These are phyloP conservation scores for Hirtodrosophila alboralis DNA, from an alignment of 2,888 invertebrate species.

Conservation along the genomic window DNA sequence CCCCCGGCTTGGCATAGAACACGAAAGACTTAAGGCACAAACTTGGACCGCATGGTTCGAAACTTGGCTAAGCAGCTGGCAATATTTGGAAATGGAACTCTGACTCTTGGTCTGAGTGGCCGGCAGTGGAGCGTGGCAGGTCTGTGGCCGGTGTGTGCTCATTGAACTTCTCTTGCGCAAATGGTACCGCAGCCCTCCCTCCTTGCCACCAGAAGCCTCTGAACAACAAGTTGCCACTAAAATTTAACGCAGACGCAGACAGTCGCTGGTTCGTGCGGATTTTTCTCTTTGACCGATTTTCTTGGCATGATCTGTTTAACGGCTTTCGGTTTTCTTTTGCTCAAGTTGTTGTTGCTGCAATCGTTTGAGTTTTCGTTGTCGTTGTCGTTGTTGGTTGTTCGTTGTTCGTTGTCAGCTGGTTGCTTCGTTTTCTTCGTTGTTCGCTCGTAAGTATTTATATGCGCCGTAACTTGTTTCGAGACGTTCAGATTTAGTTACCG, in stretches of 20 bases:
- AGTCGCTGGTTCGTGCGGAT: slow-evolving; percentile 56
- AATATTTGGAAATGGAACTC: slow-evolving; percentile 9
- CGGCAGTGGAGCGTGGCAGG: slow-evolving; percentile 65
- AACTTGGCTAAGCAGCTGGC: slow-evolving; percentile 38
- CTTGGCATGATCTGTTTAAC: slow-evolving; percentile 78
- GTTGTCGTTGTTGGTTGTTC: slow-evolving; percentile 22
- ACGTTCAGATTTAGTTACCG: slow-evolving; percentile 82
- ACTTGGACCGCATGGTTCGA: slow-evolving; percentile 42
- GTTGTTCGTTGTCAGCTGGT: slow-evolving; percentile 35
- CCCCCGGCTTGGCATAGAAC: slow-evolving; percentile 1
- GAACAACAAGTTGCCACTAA: slow-evolving; percentile 15
- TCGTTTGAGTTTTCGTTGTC: slow-evolving; percentile 15
- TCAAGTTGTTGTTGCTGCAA: slow-evolving; percentile 21
- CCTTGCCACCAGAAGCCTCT: neutral
- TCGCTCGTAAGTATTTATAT: slow-evolving; percentile 76
- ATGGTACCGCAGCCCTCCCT: slow-evolving; percentile 34
- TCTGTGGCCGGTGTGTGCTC: slow-evolving; percentile 61
- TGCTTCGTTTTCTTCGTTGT: slow-evolving; percentile 28
- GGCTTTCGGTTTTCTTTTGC: slow-evolving; percentile 73
- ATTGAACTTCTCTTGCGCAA: slow-evolving; percentile 78
- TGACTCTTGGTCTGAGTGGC: slow-evolving; percentile 29
- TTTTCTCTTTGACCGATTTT: slow-evolving; percentile 79
- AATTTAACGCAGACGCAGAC: slow-evolving; percentile 38
- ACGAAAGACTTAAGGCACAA: slow-evolving; percentile 63
- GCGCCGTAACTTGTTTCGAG: slow-evolving; percentile 81